Percentiles rank a stretch among this genome's conserved stretches.
Conservation (phyloP, 2,113 vertebrate genomes). For the Marcusenius ussheri region DNA sequence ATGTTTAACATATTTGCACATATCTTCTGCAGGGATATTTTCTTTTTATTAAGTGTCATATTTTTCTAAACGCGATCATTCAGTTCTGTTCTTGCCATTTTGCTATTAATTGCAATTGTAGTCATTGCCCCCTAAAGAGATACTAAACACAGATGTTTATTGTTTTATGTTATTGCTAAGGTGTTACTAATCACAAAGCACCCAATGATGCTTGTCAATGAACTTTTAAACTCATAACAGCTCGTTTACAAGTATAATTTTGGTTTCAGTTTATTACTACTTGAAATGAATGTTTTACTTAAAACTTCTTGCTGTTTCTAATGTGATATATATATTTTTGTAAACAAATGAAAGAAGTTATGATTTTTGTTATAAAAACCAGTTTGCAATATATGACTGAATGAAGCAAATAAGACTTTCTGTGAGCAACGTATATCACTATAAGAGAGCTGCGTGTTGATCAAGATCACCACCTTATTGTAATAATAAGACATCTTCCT, state of each 20-base stretch:
- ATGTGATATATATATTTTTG: background rate
- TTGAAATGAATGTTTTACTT: background rate
- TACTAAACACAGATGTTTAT: background rate
- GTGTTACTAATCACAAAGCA: background rate
- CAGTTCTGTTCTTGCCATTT: background rate
- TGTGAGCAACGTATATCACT: background rate
- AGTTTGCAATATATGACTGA: background rate
- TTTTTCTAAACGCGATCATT: background rate
- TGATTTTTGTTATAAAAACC: background rate
- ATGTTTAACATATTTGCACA: no score
- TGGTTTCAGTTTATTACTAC: background rate
- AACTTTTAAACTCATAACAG: background rate
- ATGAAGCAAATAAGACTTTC: background rate
- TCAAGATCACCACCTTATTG: background rate
- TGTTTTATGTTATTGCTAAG: background rate
- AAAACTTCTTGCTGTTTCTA: background rate
- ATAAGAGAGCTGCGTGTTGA: background rate
- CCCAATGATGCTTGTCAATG: background rate
- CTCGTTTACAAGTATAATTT: background rate
- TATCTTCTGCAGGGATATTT: background rate
- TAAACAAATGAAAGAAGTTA: background rate
- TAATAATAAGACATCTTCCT: background rate
- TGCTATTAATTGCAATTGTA: background rate
- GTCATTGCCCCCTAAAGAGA: background rate
- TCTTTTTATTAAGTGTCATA: background rate